A percentile compares a stretch with the other conserved stretches of the same genome.
Evolutionary conservation across 2,888 invertebrate genomes (phyloP).

Genomic region (Drosophila leonis): DNA sequence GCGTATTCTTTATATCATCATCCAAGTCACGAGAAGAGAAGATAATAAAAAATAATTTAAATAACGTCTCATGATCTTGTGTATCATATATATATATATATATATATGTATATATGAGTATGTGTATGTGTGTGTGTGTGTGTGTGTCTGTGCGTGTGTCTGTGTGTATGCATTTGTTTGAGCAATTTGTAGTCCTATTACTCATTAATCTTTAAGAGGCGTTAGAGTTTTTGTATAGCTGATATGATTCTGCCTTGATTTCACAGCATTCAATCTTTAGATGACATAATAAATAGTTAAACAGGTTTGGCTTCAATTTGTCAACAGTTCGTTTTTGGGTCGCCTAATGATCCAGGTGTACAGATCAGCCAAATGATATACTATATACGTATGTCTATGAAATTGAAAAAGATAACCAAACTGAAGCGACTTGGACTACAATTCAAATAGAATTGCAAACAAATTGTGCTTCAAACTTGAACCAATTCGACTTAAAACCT

Average conservation of each 20-base stretch:
- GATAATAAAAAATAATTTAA: constrained; percentile 27
- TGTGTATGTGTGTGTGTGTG: too few species aligned
- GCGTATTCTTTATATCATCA: constrained; percentile 8
- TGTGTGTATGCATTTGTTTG: not conserved
- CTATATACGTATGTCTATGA: too few species aligned
- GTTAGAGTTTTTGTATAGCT: constrained; percentile 3
- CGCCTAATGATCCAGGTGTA: not conserved
- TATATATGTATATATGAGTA: not conserved
- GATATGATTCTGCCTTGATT: not conserved
- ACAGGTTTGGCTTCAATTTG: not conserved
- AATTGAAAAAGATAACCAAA: not conserved
- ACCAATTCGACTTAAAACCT: not conserved
- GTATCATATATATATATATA: not conserved
- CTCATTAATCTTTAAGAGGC: not conserved
- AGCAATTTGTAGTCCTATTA: not conserved
- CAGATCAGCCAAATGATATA: too few species aligned
- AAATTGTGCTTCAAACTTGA: not conserved
- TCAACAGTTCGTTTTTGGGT: not conserved
- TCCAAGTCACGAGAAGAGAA: constrained; percentile 30
- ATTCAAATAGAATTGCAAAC: not conserved
- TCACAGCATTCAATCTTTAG: not conserved
- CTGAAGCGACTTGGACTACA: not conserved
- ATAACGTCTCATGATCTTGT: constrained; percentile 50
- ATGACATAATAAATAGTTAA: constrained; percentile 1
- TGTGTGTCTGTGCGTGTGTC: too few species aligned